Evolutionary conservation across 2,113 vertebrate genomes (phyloP), one percentile per base, ranked within the genome.

Genomic region (Prochilodus magdalenae): DNA sequence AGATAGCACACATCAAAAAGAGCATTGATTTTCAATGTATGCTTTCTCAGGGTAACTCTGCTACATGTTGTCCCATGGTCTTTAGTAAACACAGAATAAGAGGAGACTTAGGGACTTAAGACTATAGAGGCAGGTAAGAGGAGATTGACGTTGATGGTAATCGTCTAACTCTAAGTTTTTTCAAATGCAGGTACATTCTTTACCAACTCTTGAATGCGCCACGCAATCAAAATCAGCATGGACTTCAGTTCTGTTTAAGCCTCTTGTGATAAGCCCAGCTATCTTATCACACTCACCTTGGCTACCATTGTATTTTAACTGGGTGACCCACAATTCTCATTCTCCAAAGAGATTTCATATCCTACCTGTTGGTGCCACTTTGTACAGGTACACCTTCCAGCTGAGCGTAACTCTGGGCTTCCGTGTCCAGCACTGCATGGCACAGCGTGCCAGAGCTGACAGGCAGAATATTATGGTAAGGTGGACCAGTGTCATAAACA

Each of bases 401-500:
- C 91, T 90, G n/a, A 97, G 92, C 33, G 94, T 83, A 15, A 95
- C 88, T 0, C 94, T 93, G 57, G 94, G 91, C 76, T 95, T 95
- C 13, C 93, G 93, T 18, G 91, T 94, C 89, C 93, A 94, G 76
- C 92, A 92, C 8, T 94, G 91, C 82, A 92, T 91, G 77, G 84
- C 82, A 2, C 81, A 84, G 0, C 95, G 90, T 22, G 92, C 94
- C 82, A 97, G 70, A 20, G 95, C 89, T 0, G 96, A 95, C 20
- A 97, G 90, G 24, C 92, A 89, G 91, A 98, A 98, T 90, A 92
- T 96, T 82, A 98, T 90, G 16, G 92, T 86, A 60, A 98, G 91
- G 87, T 98, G 97, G 49, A 95, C 94, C 85, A 98, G 91, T 0
- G 96, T 97, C 95, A 96, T 97, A 88, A 98, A 96, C 79, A 98